These are phyloP conservation scores for Phodopus roborovskii DNA, from an alignment of 2,113 vertebrate species.

Conservation along the genomic window DNA sequence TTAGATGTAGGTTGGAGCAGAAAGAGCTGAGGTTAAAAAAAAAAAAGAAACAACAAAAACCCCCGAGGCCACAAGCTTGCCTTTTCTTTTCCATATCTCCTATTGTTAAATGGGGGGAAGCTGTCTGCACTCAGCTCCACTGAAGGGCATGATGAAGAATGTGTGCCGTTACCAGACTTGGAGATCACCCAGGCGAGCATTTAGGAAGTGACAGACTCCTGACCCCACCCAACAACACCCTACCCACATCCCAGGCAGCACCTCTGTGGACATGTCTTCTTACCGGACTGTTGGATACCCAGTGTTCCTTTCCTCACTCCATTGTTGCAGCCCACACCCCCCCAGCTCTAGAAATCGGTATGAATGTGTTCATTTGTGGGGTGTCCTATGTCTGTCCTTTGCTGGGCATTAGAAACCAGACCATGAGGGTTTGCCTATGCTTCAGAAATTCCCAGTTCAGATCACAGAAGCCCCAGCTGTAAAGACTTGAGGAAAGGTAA, in stretches of 20 bases:
- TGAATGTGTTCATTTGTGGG: conserved; percentile 82
- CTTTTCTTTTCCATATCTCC: conserved; percentile 86
- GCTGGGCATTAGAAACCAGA: neutral
- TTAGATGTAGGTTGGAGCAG: conserved; percentile 88
- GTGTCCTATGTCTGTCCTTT: conserved; percentile 59
- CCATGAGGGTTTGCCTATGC: neutral
- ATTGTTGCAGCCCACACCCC: conserved; percentile 73
- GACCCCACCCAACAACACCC: neutral
- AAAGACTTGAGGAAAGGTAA: conserved; percentile 60
- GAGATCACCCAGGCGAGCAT: conserved; percentile 58
- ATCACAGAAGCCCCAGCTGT: neutral
- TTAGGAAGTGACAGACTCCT: conserved; percentile 42
- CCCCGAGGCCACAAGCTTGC: conserved; percentile 86
- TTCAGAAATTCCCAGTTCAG: conserved; percentile 8
- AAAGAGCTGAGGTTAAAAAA: conserved; percentile 82
- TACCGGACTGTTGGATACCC: conserved; percentile 86
- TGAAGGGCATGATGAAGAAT: conserved; percentile 79
- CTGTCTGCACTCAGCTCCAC: conserved; percentile 78
- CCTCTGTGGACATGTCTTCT: conserved; percentile 82
- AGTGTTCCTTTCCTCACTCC: conserved; percentile 67
- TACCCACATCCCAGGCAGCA: neutral
- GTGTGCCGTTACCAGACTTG: conserved; percentile 83
- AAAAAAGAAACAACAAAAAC: conserved; percentile 66
- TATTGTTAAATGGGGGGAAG: conserved; percentile 83
- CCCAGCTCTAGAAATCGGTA: conserved; percentile 56